These are phyloP conservation scores for Gerris buenoi DNA, from an alignment of 1,140 invertebrate species.

Conservation along the genomic window DNA sequence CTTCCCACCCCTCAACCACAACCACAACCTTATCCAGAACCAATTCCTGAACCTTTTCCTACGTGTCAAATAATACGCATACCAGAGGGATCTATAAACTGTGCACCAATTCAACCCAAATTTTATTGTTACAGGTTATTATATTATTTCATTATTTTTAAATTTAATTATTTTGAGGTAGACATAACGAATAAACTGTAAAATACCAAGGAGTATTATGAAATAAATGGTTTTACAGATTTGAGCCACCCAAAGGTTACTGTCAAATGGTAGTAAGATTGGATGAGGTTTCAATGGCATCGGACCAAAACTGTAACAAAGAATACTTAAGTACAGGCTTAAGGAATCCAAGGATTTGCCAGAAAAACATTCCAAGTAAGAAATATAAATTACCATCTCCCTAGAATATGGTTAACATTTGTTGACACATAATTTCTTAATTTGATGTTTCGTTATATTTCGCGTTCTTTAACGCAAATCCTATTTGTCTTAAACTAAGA, in stretches of 20 bases:
- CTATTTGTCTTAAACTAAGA: too few relatives aligned
- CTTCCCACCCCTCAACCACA: neutral
- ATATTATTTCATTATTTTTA: neutral
- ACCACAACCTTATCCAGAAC: neutral
- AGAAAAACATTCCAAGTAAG: neutral
- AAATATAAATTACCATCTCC: too few relatives aligned
- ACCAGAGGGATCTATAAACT: neutral
- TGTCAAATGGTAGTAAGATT: neutral
- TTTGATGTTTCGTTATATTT: too few relatives aligned
- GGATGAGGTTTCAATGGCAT: neutral
- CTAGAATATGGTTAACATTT: too few relatives aligned
- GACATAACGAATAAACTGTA: too few relatives aligned
- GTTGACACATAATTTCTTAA: too few relatives aligned
- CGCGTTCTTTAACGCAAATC: too few relatives aligned
- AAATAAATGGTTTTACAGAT: too few relatives aligned
- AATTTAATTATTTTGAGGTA: too few relatives aligned
- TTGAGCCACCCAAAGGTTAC: neutral
- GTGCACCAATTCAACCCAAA: neutral
- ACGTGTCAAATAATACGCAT: neutral
- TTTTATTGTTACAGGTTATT: neutral
- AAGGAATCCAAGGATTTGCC: neutral
- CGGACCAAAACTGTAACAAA: neutral
- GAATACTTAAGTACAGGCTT: neutral
- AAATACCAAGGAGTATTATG: too few relatives aligned
- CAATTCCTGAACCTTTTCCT: neutral